Evolutionary conservation across 2,113 vertebrate species (phyloP), one percentile per base, ranked within the genome.

Genomic region (Felis chaus): DNA sequence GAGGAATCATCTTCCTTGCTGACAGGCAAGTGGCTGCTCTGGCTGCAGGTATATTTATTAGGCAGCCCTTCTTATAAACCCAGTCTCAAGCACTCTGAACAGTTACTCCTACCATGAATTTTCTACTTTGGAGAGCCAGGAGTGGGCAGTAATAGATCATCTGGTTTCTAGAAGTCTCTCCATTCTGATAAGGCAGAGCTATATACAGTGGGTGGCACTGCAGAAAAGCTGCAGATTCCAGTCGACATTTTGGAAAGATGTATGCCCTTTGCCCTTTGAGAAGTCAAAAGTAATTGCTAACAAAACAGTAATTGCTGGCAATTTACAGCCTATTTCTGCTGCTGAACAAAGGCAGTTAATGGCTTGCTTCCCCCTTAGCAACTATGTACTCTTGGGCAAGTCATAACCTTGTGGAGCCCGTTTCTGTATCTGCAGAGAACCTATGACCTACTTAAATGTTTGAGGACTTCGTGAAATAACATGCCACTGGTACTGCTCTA

Each of bases 391-490:
- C 57, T n/a, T 87, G n/a, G 79, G 65, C 39, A 89, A 93, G 50
- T 48, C 55, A 50, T n/a, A 84, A 96, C 73, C 29, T 79, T 85
- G 81, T 53, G 90, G 31, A 78, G 65, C 63, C 91, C 65, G 65
- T 91, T 96, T 97, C 68, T 94, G 39, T 9, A 94, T 68, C 81
- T 93, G 36, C 84, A 91, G 85, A 80, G 53, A 87, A 61, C n/a
- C 29, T 84, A 55, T 7, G 91, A 36, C 45, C 88, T 73, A 57
- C 79, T 87, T 73, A 36, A 61, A 57, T 21, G 31, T 95, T 65
- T 89, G 83, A 53, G 21, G 94, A 84, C 39, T 96, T 73, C 66
- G 12, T 71, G 73, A 91, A 88, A 39, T 63, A 89, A 92, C 19
- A 79, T 48, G 63, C 39, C 18, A 82, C 69, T 89, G 7, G 5